Conservation (phyloP, 2,113 vertebrate genomes). For the Pagrus major region DNA sequence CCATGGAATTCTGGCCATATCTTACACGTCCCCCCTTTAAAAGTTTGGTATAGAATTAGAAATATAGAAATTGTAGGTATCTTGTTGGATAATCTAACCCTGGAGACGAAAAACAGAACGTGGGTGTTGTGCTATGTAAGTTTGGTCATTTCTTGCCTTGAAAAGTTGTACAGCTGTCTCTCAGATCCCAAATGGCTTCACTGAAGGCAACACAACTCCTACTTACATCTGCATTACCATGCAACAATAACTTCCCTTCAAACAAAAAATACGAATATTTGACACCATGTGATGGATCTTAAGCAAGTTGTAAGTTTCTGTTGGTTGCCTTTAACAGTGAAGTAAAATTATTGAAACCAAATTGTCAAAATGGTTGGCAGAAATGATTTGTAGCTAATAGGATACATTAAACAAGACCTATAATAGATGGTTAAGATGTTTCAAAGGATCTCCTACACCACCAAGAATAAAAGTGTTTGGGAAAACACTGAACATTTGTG, state of each 20-base stretch:
- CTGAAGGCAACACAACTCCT: background rate
- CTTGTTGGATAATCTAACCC: background rate
- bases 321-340: background rate
- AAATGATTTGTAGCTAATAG: background rate
- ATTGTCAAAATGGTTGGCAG: background rate
- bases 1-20: no score
- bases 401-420: background rate
- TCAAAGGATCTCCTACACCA: background rate
- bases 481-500: background rate
- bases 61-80: background rate
- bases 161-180: background rate
- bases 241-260: background rate
- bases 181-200: background rate
- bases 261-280: background rate
- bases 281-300: background rate
- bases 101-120: background rate
- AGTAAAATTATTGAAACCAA: no score
- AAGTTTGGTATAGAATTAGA: background rate
- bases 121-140: background rate
- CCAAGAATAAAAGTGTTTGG: background rate
- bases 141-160: background rate
- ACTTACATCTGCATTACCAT: background rate
- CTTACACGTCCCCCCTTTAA: no score
- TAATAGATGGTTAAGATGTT: background rate
- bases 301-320: no score